Evolutionary conservation across 2,888 invertebrate species (phyloP), one percentile per base, ranked within the genome.

Genomic region (Himalopsyche anomala): DNA sequence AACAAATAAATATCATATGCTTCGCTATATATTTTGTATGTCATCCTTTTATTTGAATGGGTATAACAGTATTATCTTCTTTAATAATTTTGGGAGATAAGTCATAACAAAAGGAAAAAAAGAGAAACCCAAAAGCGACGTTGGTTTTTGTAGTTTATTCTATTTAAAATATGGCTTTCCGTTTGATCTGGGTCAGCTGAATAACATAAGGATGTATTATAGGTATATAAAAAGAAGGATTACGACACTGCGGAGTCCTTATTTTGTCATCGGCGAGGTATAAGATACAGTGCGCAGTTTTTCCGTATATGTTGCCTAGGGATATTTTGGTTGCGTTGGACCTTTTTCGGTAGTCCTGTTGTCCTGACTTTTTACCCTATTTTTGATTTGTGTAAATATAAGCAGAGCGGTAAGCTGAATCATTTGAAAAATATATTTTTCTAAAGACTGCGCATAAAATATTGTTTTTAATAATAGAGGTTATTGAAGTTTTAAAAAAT

Each of bases 201-300:
- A 74, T 74, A 74, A 38, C 74, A 74, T 74, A 74, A 74, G 38
- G 38, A 74, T 74, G 12, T 38, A 74, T 36, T 74, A 74, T 74
- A 74, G 74, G 74, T 74, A 74, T 74, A 74, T 74, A 74, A 36
- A 74, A 74, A 38, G 74, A 74, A 74, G 74, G 74, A 74, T 74
- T 74, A 74, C 74, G 74, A 74, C 74, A 74, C 36, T 74, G 74
- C 38, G 74, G 74, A 74, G 74, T 74, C 74, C 38, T 74, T 74
- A 74, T 74, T 36, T 36, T 38, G 74, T 74, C 74, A 74, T 74
- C 74, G 36, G 74, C 38, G 38, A 74, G 74, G 74, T 74, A 74
- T 38, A 36, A 36, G 74, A 38, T 74, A 74, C 74, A 74, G 9
- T 15, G 15, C 38, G 74, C 74, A 74, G 74, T 74, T 74, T 74